These are phyloP conservation scores for Varanus komodoensis DNA, from an alignment of 2,113 vertebrate genomes.

Conservation along the genomic window DNA sequence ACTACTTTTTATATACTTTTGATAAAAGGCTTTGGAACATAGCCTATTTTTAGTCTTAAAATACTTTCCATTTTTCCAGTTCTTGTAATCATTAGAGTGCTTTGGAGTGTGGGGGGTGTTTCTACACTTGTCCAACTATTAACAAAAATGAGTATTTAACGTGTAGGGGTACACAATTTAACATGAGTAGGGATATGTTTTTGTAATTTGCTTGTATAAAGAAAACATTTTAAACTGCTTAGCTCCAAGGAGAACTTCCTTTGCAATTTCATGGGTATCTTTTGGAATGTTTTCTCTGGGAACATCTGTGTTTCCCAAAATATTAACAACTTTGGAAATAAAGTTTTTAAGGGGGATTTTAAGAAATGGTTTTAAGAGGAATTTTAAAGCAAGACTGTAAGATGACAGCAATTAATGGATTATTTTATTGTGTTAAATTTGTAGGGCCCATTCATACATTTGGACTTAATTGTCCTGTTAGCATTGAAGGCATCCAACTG, in stretches of 20 bases:
- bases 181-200: conserved; percentile 21
- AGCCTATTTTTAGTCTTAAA: conserved; percentile 42
- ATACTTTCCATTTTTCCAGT: neutral
- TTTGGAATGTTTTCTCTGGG: conserved; percentile 38
- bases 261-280: conserved; percentile 62
- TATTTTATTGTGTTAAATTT: neutral
- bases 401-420: neutral
- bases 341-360: conserved; percentile 36
- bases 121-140: conserved; percentile 18
- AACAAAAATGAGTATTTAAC: conserved; percentile 35
- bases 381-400: conserved; percentile 3
- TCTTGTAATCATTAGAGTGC: conserved; percentile 41
- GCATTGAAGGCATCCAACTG: too few relatives aligned
- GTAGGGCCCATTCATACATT: neutral
- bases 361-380: conserved; percentile 29
- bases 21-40: conserved; percentile 60
- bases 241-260: conserved; percentile 53
- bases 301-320: neutral
- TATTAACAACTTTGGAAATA: conserved; percentile 46
- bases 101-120: conserved; percentile 24
- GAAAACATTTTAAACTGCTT: conserved; percentile 54
- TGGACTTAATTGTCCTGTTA: neutral
- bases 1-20: conserved; percentile 76
- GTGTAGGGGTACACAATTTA: conserved; percentile 3
- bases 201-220: conserved; percentile 59